These are phyloP conservation scores for Hyposoter dolosus DNA, from an alignment of 2,888 invertebrate genomes.

Conservation along the genomic window DNA sequence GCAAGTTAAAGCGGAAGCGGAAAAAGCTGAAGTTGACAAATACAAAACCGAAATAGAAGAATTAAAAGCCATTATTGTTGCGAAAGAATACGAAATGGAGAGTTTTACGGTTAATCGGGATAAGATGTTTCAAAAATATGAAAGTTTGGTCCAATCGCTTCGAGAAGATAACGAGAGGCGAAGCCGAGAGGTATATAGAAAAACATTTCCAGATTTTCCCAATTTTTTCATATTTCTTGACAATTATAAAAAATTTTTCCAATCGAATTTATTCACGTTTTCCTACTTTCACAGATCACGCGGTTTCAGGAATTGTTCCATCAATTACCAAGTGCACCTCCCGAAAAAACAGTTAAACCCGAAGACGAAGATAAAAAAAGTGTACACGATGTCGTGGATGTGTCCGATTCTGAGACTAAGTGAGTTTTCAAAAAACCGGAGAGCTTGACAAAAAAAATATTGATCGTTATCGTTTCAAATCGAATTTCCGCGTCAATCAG, in stretches of 20 bases:
- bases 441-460: neutral
- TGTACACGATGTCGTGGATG: slow-evolving; percentile 74
- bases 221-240: neutral
- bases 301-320: slow-evolving; percentile 75
- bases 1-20: slow-evolving; percentile 70
- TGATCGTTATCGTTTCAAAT: neutral
- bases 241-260: neutral
- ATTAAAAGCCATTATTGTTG: slow-evolving; percentile 68
- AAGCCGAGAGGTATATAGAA: slow-evolving; percentile 72
- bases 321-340: slow-evolving; percentile 65
- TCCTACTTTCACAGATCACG: slow-evolving; percentile 65
- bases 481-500: neutral
- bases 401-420: slow-evolving; percentile 80
- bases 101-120: slow-evolving; percentile 77
- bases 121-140: slow-evolving; percentile 76
- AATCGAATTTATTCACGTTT: neutral
- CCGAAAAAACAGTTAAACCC: slow-evolving; percentile 52
- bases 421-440: slow-evolving; percentile 52
- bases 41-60: slow-evolving; percentile 72
- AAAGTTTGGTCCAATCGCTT: slow-evolving; percentile 74
- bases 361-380: slow-evolving; percentile 69
- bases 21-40: slow-evolving; percentile 73
- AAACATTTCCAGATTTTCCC: neutral
- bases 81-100: slow-evolving; percentile 77
- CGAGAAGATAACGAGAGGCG: slow-evolving; percentile 76